Base-by-base conservation (phyloP, 1,140 invertebrate species). In the Frieseomelitta varia region DNA sequence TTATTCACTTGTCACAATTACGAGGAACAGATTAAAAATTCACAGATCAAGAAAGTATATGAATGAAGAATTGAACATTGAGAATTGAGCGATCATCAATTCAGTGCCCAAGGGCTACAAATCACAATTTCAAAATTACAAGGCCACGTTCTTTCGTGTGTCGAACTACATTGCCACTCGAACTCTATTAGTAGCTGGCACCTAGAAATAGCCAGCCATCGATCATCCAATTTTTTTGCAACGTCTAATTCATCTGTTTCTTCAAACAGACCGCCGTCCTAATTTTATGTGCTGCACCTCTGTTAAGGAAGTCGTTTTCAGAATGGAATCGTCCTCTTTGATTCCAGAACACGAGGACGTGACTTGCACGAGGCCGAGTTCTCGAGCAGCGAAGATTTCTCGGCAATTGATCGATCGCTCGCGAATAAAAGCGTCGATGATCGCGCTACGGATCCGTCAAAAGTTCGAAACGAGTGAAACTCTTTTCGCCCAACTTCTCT, bases 391-490 rank as follows among this genome's bases (percentile, higher is more conserved):
- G 47, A 2, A 6, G n/a, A 68, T 68, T 68, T 68, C 51, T n/a
- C 30, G 21, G 2, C 34, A 21, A 3, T 39, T 21, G 77, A 79
- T 79, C 55, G 68, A 79, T 68, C 24, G 63, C 15, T 19, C 2
- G 77, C 19, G 17, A 79, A 68, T 68, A 68, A 68, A 55, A 55
- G 12, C 34, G 47, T 53, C 1, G 51, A 61, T n/a, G 21, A 24
- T 12, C 15, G 30, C 21, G 34, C 15, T 34, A 15, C 21, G 39
- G 51, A 67, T 68, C 51, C 63, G 39, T 79, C 63, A 68, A 79
- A 21, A 79, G 77, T 55, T 79, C 19, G 30, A 17, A 79, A 67
- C 77, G 77, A 79, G 68, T 79, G 68, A 55, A 79, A 68, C 77
- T 79, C 63, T 55, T 67, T 67, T 79, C 51, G 77, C 21, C 30